A percentile compares a stretch with the other conserved stretches of the same genome.
phyloP scores from a whole-genome alignment of 2,888 invertebrate genomes.

The Quadriops clusia region DNA sequence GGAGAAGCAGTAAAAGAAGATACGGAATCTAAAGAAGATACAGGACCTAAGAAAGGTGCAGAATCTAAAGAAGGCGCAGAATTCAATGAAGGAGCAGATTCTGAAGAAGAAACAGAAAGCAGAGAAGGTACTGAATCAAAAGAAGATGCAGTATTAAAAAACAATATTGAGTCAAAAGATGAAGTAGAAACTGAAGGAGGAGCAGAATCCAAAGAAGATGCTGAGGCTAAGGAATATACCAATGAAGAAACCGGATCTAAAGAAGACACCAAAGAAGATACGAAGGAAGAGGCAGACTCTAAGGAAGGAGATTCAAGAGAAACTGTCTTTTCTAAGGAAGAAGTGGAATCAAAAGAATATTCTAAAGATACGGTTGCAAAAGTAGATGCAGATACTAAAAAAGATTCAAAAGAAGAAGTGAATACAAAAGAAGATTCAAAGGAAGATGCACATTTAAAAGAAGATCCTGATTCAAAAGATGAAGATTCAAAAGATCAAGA shows the following conservation, averaged over 20 bases:
- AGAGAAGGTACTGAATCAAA: constrained; percentile 3
- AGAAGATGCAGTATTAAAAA: constrained; percentile 9
- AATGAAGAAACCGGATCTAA: constrained; percentile 5
- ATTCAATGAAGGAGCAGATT: neutral
- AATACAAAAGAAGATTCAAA: constrained; percentile 16
- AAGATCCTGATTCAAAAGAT: constrained; percentile 20
- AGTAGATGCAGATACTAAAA: no score
- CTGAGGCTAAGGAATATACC: constrained; percentile 1
- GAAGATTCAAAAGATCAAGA: constrained; percentile 32
- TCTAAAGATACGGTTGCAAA: no score
- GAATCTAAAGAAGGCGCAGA: constrained; percentile 10
- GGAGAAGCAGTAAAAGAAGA: constrained; percentile 20
- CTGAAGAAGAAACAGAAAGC: constrained; percentile 4
- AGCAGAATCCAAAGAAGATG: constrained; percentile 3
- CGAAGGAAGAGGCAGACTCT: neutral
- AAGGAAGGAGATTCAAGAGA: constrained; percentile 6
- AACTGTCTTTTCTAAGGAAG: constrained; percentile 13
- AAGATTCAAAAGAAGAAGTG: constrained; percentile 17
- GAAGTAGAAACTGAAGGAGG: constrained; percentile 7
- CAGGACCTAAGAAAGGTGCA: constrained; percentile 4
- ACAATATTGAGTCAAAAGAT: constrained; percentile 16
- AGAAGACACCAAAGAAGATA: constrained; percentile 7
- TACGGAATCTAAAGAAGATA: constrained; percentile 15
- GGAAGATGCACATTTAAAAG: constrained; percentile 16
- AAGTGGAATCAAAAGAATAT: constrained; percentile 23